These are phyloP conservation scores for Aricia agestis DNA, from an alignment of 1,140 invertebrate genomes.

Conservation along the genomic window DNA sequence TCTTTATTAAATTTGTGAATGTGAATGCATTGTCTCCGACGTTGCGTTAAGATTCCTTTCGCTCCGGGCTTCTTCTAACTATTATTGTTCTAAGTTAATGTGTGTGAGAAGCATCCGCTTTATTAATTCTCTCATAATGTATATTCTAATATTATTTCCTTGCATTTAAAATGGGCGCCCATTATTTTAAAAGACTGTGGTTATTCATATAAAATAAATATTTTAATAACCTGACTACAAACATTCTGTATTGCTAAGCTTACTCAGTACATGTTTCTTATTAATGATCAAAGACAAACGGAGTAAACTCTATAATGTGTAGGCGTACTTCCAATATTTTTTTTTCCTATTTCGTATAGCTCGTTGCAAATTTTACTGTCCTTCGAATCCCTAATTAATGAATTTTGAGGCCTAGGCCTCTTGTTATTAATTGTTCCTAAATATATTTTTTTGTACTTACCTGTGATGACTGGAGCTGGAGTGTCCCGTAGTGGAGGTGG, in stretches of 20 bases:
- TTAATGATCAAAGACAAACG: no score
- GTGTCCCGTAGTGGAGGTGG: slow-evolving; percentile 66
- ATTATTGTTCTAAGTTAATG: neutral
- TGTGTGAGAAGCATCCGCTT: neutral
- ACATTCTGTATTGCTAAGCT: no score
- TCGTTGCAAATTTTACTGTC: no score
- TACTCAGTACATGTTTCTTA: no score
- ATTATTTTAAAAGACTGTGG: neutral
- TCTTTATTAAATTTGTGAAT: slow-evolving; percentile 65
- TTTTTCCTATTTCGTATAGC: no score
- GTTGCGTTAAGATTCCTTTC: neutral
- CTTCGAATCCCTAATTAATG: no score
- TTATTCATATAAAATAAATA: neutral
- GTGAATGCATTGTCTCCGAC: neutral
- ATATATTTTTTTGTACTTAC: slow-evolving; percentile 28
- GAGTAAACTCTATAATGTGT: no score
- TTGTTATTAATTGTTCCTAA: no score
- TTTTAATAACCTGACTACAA: neutral
- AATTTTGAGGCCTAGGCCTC: no score
- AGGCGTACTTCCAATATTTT: no score
- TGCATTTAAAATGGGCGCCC: neutral
- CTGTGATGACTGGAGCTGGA: slow-evolving; percentile 71
- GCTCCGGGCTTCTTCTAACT: neutral
- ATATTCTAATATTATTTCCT: neutral
- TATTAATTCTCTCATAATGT: neutral